phyloP scores from a whole-genome alignment of 2,888 invertebrate species.

The Melanostoma mellinum region DNA sequence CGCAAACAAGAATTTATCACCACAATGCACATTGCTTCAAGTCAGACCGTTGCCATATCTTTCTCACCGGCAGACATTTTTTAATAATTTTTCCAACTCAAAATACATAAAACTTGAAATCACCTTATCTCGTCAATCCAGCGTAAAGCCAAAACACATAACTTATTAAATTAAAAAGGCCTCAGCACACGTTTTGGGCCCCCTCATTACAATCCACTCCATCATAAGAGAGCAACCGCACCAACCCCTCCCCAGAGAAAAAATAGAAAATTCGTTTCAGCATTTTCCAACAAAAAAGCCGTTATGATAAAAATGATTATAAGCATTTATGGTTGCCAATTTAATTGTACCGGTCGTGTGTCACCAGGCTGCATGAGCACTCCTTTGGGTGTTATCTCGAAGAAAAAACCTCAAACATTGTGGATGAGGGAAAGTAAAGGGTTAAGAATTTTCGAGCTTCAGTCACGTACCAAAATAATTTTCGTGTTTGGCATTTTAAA shows the following conservation, averaged over 20 bases:
- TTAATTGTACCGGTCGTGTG: conserved; percentile 66
- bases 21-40: too few species aligned
- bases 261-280: conserved; percentile 49
- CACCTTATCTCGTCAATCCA: conserved; percentile 64
- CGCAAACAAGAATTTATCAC: neutral
- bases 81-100: conserved; percentile 24
- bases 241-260: conserved; percentile 1
- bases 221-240: conserved; percentile 8
- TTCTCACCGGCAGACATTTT: conserved; percentile 1
- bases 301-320: conserved; percentile 66
- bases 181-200: conserved; percentile 58
- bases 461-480: conserved; percentile 65
- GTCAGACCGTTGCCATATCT: neutral
- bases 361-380: conserved; percentile 42
- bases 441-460: conserved; percentile 47
- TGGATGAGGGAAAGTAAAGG: conserved; percentile 38
- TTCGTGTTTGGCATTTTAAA: conserved; percentile 68
- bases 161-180: conserved; percentile 68
- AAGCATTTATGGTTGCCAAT: conserved; percentile 65
- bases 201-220: conserved; percentile 14
- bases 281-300: conserved; percentile 28
- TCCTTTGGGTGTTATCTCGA: conserved; percentile 65
- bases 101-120: conserved; percentile 56
- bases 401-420: conserved; percentile 29
- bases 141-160: conserved; percentile 33